Percentiles rank a stretch among this genome's conserved stretches.
Conservation (phyloP, 2,113 vertebrate genomes). For the Zootoca vivipara region DNA sequence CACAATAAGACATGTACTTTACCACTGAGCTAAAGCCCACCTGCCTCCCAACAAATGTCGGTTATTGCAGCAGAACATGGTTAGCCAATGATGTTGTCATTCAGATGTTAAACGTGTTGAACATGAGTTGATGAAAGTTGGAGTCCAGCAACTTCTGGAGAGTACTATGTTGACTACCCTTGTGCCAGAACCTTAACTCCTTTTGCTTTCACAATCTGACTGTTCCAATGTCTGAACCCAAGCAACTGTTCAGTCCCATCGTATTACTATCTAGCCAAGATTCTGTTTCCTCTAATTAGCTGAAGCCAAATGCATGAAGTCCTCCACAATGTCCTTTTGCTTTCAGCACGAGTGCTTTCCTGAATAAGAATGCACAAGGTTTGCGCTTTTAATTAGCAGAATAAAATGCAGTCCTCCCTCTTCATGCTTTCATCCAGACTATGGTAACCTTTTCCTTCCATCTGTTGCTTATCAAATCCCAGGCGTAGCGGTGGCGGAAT, state of each 20-base stretch:
- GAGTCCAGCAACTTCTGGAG: background rate
- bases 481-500: constrained; percentile 2
- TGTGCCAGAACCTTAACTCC: background rate
- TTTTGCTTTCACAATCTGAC: background rate
- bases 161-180: background rate
- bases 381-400: background rate
- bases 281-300: background rate
- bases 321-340: background rate
- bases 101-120: no score
- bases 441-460: constrained; percentile 2
- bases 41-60: background rate
- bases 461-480: background rate
- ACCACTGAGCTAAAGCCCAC: background rate
- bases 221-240: background rate
- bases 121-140: no score
- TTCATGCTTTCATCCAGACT: constrained; percentile 19
- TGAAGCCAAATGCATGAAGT: background rate
- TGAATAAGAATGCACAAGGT: background rate
- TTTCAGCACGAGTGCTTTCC: background rate
- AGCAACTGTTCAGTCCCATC: background rate
- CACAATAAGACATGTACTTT: background rate
- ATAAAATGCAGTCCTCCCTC: background rate
- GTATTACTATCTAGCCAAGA: background rate
- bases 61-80: no score
- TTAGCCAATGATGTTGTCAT: no score